phyloP scores from a whole-genome alignment of 2,113 vertebrate genomes.

The Tricholaema leucomelas region DNA sequence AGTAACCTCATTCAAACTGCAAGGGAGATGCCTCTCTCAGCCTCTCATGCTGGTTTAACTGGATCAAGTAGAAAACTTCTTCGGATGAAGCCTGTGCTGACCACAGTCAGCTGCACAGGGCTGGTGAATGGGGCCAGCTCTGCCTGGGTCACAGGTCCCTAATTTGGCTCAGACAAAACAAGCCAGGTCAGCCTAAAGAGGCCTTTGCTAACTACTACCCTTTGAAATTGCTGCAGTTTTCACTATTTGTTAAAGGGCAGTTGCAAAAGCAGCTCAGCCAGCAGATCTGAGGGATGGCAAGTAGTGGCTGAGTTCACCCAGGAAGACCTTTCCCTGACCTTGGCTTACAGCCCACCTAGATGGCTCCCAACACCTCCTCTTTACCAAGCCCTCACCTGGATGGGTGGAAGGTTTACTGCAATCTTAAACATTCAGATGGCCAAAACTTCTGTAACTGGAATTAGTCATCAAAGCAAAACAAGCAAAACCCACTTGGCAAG shows the following conservation, averaged over 20 bases:
- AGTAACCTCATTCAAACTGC: not conserved
- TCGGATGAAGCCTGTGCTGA: not conserved
- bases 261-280: not conserved
- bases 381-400: not conserved
- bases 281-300: not conserved
- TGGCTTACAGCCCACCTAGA: not conserved
- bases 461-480: not conserved
- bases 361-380: not conserved
- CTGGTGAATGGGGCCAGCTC: not conserved
- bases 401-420: not conserved
- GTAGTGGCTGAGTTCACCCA: not conserved
- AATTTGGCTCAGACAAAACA: not conserved
- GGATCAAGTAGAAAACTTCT: not conserved
- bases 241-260: not conserved
- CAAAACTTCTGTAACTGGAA: not conserved
- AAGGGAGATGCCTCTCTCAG: not conserved
- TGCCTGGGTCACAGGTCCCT: not conserved
- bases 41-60: not conserved
- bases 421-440: not conserved
- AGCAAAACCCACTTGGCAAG: rapidly evolving
- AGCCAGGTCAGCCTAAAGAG: not conserved
- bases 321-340: not conserved
- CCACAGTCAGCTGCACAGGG: rapidly evolving
- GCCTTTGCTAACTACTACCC: not conserved
- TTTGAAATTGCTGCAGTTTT: slow-evolving; percentile 9